Evolutionary conservation across 2,797 vertebrate genomes (phyloP).

Genomic region (Bufotes viridis): DNA sequence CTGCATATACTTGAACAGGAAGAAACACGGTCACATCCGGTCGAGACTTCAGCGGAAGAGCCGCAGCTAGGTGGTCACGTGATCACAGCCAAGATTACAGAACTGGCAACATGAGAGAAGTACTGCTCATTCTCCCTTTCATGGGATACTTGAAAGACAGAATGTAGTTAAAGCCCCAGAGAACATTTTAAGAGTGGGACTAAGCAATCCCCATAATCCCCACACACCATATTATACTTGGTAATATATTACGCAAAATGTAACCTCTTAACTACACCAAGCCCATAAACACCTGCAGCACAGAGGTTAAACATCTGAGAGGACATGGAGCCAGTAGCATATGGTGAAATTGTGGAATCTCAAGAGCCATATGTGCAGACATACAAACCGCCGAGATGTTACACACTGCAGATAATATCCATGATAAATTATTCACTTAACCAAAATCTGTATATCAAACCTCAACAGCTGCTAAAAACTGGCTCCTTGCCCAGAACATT

Average conservation of each 20-base stretch:
- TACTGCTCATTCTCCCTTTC: too few relatives aligned
- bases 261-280: conserved; percentile 58
- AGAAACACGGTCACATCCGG: too few relatives aligned
- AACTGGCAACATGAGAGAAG: too few relatives aligned
- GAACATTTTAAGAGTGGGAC: neutral
- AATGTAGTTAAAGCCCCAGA: too few relatives aligned
- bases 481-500: conserved; percentile 76
- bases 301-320: conserved; percentile 65
- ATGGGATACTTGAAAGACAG: too few relatives aligned
- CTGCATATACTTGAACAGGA: too few relatives aligned
- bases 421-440: conserved; percentile 81
- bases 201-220: neutral
- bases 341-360: conserved; percentile 73
- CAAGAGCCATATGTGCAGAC: conserved; percentile 74
- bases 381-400: conserved; percentile 73
- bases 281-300: neutral
- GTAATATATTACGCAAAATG: neutral
- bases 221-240: neutral
- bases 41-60: too few relatives aligned
- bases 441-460: conserved; percentile 79
- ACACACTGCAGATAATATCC: conserved; percentile 76
- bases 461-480: conserved; percentile 78
- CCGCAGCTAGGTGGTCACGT: too few relatives aligned
- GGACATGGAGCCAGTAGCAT: conserved; percentile 74
- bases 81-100: too few relatives aligned